Conservation (phyloP, 1,140 invertebrate genomes). For the Drosophila nebulosa region DNA sequence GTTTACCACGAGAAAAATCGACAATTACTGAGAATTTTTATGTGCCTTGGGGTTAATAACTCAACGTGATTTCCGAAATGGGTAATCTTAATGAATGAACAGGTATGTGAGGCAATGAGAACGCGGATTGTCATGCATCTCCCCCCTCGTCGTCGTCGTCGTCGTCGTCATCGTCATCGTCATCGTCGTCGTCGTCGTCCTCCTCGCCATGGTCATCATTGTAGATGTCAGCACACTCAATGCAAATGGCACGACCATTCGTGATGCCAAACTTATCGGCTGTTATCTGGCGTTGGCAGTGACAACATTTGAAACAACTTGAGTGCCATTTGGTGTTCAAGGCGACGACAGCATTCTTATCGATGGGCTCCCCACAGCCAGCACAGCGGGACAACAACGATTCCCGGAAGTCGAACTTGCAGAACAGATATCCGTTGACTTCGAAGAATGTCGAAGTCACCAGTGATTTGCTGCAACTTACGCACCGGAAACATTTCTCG, state of each 20-base stretch:
- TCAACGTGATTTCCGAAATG: too few species aligned
- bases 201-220: neutral
- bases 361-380: slow-evolving; percentile 31
- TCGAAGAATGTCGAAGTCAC: slow-evolving; percentile 26
- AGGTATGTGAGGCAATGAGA: neutral
- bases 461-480: slow-evolving; percentile 30
- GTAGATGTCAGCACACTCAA: slow-evolving; percentile 5
- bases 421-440: slow-evolving; percentile 48
- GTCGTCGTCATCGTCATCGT: neutral
- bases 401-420: slow-evolving; percentile 32
- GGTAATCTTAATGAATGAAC: too few species aligned
- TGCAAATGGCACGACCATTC: slow-evolving; percentile 23
- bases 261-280: slow-evolving; percentile 9
- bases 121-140: neutral
- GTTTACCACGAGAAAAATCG: too few species aligned
- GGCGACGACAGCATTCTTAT: slow-evolving; percentile 17
- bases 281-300: slow-evolving; percentile 4
- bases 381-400: slow-evolving; percentile 34
- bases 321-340: slow-evolving; percentile 45
- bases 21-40: too few species aligned
- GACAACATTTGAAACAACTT: slow-evolving; percentile 17
- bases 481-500: slow-evolving; percentile 39
- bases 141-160: too few species aligned
- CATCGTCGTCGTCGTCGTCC: too few species aligned
- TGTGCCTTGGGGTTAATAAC: too few species aligned